These are phyloP conservation scores for Mobula birostris DNA, from an alignment of 2,113 vertebrate species.

Conservation along the genomic window DNA sequence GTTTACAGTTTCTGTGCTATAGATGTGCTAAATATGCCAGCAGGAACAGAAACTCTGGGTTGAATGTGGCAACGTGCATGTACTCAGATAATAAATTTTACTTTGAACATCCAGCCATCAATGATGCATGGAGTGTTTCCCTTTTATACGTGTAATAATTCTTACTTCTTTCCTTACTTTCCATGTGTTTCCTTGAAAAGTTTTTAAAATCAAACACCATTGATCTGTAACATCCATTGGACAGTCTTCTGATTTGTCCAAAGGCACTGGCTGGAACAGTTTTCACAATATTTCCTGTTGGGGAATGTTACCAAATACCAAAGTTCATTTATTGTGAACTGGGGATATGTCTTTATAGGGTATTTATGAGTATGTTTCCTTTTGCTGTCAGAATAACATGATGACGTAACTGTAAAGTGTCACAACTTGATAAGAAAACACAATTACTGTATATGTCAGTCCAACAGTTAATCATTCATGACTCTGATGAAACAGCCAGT, in stretches of 20 bases:
- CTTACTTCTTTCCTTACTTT: background rate
- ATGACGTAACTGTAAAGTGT: background rate
- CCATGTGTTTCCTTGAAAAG: background rate
- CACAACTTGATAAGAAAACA: background rate
- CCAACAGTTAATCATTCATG: background rate
- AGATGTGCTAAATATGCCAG: no score
- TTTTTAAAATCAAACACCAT: background rate
- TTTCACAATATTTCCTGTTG: background rate
- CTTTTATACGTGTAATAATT: background rate
- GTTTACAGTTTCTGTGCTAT: no score
- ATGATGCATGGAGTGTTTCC: background rate
- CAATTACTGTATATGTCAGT: background rate
- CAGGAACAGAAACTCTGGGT: no score
- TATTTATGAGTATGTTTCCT: background rate
- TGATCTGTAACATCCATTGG: background rate
- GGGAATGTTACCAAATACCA: background rate
- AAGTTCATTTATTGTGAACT: background rate
- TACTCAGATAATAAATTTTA: no score
- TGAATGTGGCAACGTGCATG: no score
- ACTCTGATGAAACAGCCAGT: background rate
- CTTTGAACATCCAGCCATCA: background rate
- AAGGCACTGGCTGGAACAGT: background rate
- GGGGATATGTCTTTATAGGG: background rate
- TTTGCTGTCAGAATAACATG: background rate
- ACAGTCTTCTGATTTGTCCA: background rate